These are phyloP conservation scores for Acanthococcus lagerstroemiae DNA, from an alignment of 2,888 invertebrate species.

Conservation along the genomic window DNA sequence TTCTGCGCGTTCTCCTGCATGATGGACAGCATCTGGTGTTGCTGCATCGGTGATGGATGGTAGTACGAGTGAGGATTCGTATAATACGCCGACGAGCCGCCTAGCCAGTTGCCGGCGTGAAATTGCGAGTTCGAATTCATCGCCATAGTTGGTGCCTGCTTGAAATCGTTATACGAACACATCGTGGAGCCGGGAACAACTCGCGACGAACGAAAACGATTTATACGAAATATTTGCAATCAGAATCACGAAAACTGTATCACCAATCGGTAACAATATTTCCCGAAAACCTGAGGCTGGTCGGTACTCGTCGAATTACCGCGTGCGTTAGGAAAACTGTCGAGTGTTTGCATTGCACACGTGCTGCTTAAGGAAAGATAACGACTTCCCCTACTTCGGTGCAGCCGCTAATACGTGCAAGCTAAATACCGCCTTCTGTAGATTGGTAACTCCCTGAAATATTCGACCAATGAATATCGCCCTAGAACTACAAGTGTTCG, in stretches of 20 bases:
- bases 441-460: slow-evolving; percentile 10
- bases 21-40: slow-evolving; percentile 24
- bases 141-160: slow-evolving; percentile 4
- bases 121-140: background rate
- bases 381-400: too few relatives aligned
- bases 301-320: too few relatives aligned
- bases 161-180: slow-evolving; percentile 1
- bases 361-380: too few relatives aligned
- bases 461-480: slow-evolving; percentile 11
- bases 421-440: slow-evolving; percentile 21
- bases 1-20: slow-evolving; percentile 10
- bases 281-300: too few relatives aligned
- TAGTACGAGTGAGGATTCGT: slow-evolving; percentile 4
- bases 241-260: too few relatives aligned
- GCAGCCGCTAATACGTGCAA: too few relatives aligned
- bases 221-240: too few relatives aligned
- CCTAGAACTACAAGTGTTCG: background rate
- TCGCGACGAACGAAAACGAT: too few relatives aligned
- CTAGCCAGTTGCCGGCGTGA: slow-evolving; percentile 8
- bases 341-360: too few relatives aligned
- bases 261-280: too few relatives aligned
- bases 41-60: slow-evolving; percentile 4
- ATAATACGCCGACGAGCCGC: slow-evolving; percentile 2
- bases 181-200: background rate
- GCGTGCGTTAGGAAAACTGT: too few relatives aligned